phyloP scores from a whole-genome alignment of 2,113 vertebrate species.

The Apaloderma vittatum region DNA sequence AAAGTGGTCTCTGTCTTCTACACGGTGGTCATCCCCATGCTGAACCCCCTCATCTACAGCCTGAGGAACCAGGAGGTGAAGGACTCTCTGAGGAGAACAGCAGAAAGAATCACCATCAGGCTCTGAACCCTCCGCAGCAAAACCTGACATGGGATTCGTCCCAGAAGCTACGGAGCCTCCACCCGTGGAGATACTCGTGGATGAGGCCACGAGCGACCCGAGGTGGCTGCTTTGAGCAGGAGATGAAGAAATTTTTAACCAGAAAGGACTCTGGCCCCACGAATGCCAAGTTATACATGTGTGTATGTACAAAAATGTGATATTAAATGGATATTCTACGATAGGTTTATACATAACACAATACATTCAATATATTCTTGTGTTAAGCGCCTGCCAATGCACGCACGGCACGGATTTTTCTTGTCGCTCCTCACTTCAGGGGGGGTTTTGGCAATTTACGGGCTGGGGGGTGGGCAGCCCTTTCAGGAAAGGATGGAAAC shows the following conservation, averaged over 20 bases:
- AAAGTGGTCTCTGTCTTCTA: constrained; percentile 63
- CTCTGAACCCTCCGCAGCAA: not conserved
- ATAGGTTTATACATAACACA: not conserved
- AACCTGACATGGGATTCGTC: not conserved
- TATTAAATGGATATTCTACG: not conserved
- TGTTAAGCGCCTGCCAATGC: not conserved
- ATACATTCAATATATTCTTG: not conserved
- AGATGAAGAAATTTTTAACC: not conserved
- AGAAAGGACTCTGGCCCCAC: not conserved
- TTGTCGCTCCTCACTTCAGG: too few relatives aligned
- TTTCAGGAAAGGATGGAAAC: not conserved
- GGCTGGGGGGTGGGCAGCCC: not conserved
- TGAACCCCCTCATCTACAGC: constrained; percentile 70
- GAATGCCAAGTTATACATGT: not conserved
- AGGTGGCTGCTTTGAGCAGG: not conserved
- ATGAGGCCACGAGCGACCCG: not conserved
- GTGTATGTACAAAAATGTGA: not conserved
- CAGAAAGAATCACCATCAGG: not conserved
- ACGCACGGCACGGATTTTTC: not conserved
- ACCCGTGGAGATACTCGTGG: not conserved
- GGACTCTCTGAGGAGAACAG: constrained; percentile 10
- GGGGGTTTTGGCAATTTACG: not conserved
- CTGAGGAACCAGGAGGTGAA: constrained; percentile 70
- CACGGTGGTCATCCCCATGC: constrained; percentile 56
- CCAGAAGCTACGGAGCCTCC: not conserved